Conservation (phyloP, 2,113 vertebrate species). For the Myodes glareolus region DNA sequence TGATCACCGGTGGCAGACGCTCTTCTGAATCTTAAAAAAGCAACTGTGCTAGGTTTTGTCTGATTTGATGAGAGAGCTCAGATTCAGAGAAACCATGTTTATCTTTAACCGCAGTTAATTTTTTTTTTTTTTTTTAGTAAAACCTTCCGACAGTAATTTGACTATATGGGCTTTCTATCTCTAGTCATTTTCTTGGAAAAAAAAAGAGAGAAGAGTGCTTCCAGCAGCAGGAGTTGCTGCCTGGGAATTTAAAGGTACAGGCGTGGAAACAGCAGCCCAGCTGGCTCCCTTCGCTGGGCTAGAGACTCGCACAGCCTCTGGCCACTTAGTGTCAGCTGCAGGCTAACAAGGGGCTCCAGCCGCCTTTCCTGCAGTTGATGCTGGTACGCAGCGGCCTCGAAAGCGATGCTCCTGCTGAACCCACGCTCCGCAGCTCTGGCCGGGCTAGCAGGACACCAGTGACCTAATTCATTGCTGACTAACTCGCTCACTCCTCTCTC, state of each 20-base stretch:
- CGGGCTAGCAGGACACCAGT: not conserved
- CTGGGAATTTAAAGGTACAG: slow-evolving; percentile 71
- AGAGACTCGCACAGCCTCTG: not conserved
- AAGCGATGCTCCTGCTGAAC: not conserved
- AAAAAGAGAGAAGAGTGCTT: not conserved
- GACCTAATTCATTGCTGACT: slow-evolving; percentile 11
- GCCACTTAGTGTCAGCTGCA: not conserved
- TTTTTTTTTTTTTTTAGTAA: slow-evolving; percentile 49
- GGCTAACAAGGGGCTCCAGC: not conserved
- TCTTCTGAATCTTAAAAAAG: slow-evolving; percentile 59
- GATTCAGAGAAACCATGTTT: slow-evolving; percentile 65
- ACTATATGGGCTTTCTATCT: slow-evolving; percentile 50
- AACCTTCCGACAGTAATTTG: slow-evolving; percentile 70
- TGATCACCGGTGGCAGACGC: not conserved
- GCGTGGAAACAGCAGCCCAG: not conserved
- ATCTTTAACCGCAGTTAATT: slow-evolving; percentile 61
- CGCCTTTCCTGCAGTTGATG: not conserved
- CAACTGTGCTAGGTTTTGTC: slow-evolving; percentile 61
- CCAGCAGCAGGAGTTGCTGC: slow-evolving; percentile 15
- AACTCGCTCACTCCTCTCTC: not conserved
- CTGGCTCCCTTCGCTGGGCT: not conserved
- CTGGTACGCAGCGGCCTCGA: not conserved
- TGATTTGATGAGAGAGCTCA: slow-evolving; percentile 67
- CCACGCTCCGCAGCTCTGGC: not conserved
- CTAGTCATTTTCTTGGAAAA: slow-evolving; percentile 67